phyloP scores from a whole-genome alignment of 2,888 invertebrate genomes.

The Synergus gifuensis region DNA sequence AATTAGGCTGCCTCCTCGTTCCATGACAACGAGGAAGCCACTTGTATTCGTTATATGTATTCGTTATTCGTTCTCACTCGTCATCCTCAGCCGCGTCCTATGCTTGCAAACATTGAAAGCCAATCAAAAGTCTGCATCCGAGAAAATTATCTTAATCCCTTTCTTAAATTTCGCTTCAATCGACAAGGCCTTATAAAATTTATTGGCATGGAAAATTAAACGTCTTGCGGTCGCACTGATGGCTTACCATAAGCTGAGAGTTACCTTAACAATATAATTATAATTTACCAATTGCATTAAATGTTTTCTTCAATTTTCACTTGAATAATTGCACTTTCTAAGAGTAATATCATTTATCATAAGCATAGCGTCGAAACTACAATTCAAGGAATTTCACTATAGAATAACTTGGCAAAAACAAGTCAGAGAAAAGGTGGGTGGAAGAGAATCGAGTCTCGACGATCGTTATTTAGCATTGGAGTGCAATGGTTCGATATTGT shows the following conservation, averaged over 20 bases:
- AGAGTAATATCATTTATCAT: neutral
- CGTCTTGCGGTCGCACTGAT: neutral
- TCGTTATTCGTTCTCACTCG: neutral
- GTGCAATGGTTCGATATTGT: slow-evolving; percentile 9
- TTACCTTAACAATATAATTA: neutral
- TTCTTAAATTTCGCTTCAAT: slow-evolving; percentile 28
- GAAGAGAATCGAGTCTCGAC: neutral
- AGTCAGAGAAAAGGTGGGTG: neutral
- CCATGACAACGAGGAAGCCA: slow-evolving; percentile 46
- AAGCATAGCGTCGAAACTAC: neutral
- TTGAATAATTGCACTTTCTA: neutral
- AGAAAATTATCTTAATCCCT: slow-evolving; percentile 27
- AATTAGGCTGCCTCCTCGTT: slow-evolving; percentile 64
- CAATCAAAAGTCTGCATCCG: neutral
- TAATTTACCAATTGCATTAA: neutral
- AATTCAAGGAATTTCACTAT: neutral
- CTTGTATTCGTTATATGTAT: slow-evolving; percentile 38
- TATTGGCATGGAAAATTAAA: slow-evolving; percentile 30
- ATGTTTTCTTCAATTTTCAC: neutral
- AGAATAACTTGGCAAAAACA: neutral
- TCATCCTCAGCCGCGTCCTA: neutral
- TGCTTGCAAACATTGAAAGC: slow-evolving; percentile 5
- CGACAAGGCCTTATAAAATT: neutral
- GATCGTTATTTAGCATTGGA: slow-evolving; percentile 2
- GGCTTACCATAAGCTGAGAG: neutral